Evolutionary conservation across 2,888 invertebrate genomes (phyloP).

Genomic region (Nomada hirtipes): DNA sequence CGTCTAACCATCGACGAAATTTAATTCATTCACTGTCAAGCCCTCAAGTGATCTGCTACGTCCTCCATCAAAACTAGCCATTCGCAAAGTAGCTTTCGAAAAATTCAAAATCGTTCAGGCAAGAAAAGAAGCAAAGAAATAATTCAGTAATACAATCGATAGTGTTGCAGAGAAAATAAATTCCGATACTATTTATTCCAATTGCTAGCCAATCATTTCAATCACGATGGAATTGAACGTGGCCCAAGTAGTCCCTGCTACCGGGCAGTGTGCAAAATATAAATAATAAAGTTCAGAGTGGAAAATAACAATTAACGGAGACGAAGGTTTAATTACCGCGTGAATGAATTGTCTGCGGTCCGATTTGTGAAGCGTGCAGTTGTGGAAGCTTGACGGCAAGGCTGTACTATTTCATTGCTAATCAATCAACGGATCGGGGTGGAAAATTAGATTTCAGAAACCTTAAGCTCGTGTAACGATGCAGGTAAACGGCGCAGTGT

Average conservation of each 20-base stretch:
- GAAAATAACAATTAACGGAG: too few species aligned
- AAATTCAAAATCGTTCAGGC: background rate
- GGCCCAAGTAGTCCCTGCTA: too few species aligned
- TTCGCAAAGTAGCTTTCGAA: background rate
- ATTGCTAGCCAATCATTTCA: too few species aligned
- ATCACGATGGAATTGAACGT: too few species aligned
- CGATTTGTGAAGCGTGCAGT: background rate
- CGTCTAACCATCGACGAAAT: slow-evolving; percentile 7
- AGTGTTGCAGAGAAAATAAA: too few species aligned
- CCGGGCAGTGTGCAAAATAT: too few species aligned
- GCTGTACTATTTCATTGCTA: background rate
- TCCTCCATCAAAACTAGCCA: background rate
- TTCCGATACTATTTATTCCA: too few species aligned
- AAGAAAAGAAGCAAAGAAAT: too few species aligned
- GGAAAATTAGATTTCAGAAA: background rate
- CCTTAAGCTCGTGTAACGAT: background rate
- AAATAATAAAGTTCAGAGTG: too few species aligned
- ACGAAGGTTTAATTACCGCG: background rate
- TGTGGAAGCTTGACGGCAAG: slow-evolving; percentile 1
- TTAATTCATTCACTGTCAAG: slow-evolving; percentile 23
- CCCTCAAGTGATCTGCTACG: background rate
- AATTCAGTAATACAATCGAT: too few species aligned
- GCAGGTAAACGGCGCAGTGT: background rate
- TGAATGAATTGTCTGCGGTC: background rate
- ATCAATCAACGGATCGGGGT: slow-evolving; percentile 12